phyloP scores from a whole-genome alignment of 2,113 vertebrate genomes.

The Aphyosemion australe region DNA sequence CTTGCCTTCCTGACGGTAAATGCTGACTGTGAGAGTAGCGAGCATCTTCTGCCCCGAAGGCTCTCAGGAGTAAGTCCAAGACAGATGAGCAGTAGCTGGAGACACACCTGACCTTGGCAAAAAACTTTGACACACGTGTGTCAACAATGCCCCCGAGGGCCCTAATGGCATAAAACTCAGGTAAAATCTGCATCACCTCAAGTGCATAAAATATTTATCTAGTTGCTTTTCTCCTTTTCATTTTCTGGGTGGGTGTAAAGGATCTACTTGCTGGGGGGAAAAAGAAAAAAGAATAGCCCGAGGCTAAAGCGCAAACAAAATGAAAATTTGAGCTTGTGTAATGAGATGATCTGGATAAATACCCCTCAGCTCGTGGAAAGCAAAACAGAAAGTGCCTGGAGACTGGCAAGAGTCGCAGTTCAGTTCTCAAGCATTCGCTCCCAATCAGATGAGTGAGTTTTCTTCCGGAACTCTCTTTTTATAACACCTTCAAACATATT shows the following conservation, averaged over 20 bases:
- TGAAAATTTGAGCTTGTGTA: neutral
- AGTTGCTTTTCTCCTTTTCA: neutral
- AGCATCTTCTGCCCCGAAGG: neutral
- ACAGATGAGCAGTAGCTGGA: conserved; percentile 1
- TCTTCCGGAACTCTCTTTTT: too few species aligned
- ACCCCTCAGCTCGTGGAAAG: neutral
- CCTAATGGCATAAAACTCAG: neutral
- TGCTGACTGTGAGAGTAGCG: neutral
- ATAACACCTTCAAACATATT: too few species aligned
- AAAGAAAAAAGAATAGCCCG: neutral
- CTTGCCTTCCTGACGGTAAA: neutral
- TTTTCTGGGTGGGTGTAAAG: neutral
- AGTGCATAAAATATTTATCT: conserved; percentile 15
- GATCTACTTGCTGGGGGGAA: too few species aligned
- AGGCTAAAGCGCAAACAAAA: conserved; percentile 4
- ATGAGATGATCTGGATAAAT: neutral
- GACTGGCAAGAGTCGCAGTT: neutral
- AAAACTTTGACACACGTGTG: conserved; percentile 4
- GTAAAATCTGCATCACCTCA: conserved; percentile 8
- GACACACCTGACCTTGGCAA: neutral
- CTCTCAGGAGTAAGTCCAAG: neutral
- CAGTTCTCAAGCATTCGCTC: too few species aligned
- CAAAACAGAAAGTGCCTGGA: neutral
- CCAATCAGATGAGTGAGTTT: too few species aligned
- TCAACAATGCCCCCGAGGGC: conserved; percentile 18